phyloP scores from a whole-genome alignment of 2,888 invertebrate genomes.

The Cybosia mesomella region DNA sequence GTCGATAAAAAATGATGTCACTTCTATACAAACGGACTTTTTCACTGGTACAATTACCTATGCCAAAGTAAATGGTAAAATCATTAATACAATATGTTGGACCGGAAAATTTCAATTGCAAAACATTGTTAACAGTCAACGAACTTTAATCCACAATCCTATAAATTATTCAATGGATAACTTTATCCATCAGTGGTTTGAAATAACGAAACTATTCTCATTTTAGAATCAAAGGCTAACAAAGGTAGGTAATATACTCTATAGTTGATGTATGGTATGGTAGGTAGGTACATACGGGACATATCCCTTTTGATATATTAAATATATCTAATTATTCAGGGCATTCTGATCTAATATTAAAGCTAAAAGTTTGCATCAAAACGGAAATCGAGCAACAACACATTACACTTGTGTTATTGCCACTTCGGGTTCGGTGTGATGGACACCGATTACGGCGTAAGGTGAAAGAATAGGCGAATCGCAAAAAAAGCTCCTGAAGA shows the following conservation, averaged over 20 bases:
- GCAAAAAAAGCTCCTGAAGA: too few relatives aligned
- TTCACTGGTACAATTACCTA: too few relatives aligned
- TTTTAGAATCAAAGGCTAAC: slow-evolving; percentile 1
- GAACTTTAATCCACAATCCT: not conserved
- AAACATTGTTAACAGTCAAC: not conserved
- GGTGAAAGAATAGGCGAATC: too few relatives aligned
- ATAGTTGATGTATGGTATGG: not conserved
- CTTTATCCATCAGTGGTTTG: not conserved
- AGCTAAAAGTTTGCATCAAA: not conserved
- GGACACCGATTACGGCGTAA: too few relatives aligned
- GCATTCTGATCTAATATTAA: not conserved
- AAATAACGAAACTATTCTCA: slow-evolving; percentile 5
- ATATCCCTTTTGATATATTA: not conserved
- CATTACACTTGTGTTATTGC: not conserved
- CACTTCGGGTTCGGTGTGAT: not conserved
- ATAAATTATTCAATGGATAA: not conserved
- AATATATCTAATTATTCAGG: not conserved
- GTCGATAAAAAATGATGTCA: too few relatives aligned
- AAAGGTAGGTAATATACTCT: not conserved
- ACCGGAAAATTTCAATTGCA: not conserved
- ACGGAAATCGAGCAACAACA: not conserved
- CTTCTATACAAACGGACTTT: too few relatives aligned
- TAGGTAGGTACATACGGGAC: not conserved
- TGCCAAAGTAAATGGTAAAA: too few relatives aligned
- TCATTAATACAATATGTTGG: not conserved